Evolutionary conservation across 2,888 invertebrate species (phyloP).

Genomic region (Cheilosia vernalis): DNA sequence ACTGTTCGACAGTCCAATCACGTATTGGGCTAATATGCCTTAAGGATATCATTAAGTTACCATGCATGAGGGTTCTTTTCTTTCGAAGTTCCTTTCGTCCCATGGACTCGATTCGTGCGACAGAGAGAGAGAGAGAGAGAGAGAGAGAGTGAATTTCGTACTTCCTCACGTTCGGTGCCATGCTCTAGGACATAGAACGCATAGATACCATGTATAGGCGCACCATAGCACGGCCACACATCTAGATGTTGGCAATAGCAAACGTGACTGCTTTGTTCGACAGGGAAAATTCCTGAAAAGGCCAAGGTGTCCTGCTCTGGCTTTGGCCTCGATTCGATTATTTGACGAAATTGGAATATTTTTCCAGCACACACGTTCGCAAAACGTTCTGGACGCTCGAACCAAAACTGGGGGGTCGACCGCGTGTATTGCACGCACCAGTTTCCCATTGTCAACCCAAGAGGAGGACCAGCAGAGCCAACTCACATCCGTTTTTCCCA

Average conservation of each 20-base stretch:
- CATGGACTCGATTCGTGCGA: conserved; percentile 4
- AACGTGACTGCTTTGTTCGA: conserved; percentile 67
- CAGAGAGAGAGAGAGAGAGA: too few relatives aligned
- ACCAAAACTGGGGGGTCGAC: conserved; percentile 23
- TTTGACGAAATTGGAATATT: conserved; percentile 74
- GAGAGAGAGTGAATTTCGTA: conserved; percentile 64
- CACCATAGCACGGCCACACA: conserved; percentile 19
- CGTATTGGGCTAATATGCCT: conserved; percentile 73
- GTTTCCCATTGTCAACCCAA: conserved; percentile 35
- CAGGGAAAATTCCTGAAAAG: conserved; percentile 53
- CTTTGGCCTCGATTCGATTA: conserved; percentile 66
- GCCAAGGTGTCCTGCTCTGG: conserved; percentile 34
- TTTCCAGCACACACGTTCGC: conserved; percentile 54
- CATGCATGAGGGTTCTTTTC: conserved; percentile 65
- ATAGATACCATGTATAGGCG: conserved; percentile 56
- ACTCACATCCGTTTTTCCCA: conserved; percentile 36
- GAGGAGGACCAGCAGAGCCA: neutral
- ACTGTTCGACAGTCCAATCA: conserved; percentile 67
- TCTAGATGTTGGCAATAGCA: conserved; percentile 50
- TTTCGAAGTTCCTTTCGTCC: conserved; percentile 44
- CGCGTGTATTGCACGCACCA: conserved; percentile 54
- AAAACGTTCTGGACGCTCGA: conserved; percentile 32
- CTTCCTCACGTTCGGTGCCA: conserved; percentile 66
- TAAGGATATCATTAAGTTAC: conserved; percentile 75
- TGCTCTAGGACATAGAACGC: conserved; percentile 17